Evolutionary conservation across 2,888 invertebrate genomes (phyloP).

Genomic region (Himalopsyche japonica): DNA sequence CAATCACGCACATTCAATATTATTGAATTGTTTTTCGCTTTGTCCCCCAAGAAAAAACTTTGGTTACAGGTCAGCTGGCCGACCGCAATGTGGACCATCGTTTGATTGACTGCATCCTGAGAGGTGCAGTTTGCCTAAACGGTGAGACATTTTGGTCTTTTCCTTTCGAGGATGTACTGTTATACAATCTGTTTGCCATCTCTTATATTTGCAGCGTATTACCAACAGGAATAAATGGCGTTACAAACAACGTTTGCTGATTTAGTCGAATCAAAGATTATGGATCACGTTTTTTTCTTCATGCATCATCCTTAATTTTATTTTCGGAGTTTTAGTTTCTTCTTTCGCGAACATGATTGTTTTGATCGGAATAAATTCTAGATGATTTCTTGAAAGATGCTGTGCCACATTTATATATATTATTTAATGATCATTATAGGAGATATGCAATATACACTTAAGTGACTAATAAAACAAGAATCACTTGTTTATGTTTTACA

Average conservation of each 20-base stretch:
- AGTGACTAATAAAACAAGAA: too few relatives aligned
- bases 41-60: conserved; percentile 39
- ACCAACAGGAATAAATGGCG: background rate
- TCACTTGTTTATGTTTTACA: too few relatives aligned
- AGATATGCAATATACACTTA: too few relatives aligned
- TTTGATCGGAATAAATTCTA: too few relatives aligned
- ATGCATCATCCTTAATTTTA: too few relatives aligned
- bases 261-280: background rate
- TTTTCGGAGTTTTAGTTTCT: too few relatives aligned
- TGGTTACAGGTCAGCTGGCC: conserved; percentile 41
- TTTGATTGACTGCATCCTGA: conserved; percentile 37
- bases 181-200: conserved; percentile 9
- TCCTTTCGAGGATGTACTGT: conserved; percentile 15
- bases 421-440: too few relatives aligned
- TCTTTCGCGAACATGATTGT: too few relatives aligned
- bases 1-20: conserved; percentile 13
- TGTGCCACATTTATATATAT: too few relatives aligned
- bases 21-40: conserved; percentile 30
- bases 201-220: background rate
- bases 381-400: too few relatives aligned
- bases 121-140: conserved; percentile 37
- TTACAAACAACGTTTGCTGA: background rate
- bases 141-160: conserved; percentile 35
- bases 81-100: conserved; percentile 40
- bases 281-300: too few relatives aligned